Base-by-base conservation (phyloP, 2,888 invertebrate species). In the Adineta ricciae region DNA sequence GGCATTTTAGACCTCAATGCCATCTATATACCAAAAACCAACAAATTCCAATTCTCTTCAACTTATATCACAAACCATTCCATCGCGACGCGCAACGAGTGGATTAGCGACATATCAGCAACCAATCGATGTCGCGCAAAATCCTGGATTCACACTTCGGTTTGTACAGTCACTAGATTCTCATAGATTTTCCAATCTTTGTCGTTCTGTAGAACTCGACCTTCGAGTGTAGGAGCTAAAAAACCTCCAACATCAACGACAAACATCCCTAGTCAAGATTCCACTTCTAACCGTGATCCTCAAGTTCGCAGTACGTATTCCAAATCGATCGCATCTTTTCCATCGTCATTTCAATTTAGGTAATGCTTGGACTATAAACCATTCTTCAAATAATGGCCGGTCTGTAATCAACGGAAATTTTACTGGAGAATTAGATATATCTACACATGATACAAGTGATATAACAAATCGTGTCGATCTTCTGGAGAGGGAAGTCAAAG, bases 401-500 rank as follows among this genome's bases (percentile, higher is more conserved):
- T 36, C 38, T 49, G 32, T 50, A 27, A 27, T 32, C 8, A 83
- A 56, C 24, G 49, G 72, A 41, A 78, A 49, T 24, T 56, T 83
- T 50, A 73, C 36, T 36, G 36, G 83, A 21, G 85, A 85, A 38
- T 82, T 83, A 38, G 85, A 85, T 9, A 49, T 83, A 8, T 73
- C 83, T 73, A 38, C 52, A 84, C 52, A 73, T n/a, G 85, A 83
- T 41, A 73, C 78, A 24, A 85, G 7, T 52, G 83, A 73, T 54
- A 72, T 84, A 41, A 78, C 64, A 52, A 83, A 56, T 38, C 38
- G 85, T 36, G 84, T 85, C n/a, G 84, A 41, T 46, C 85, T 84
- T 56, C 41, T 85, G 21, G 85, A 85, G 41, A 73, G 73, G 16
- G 85, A 85, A 56, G 21, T 85, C 11, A 85, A 73, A 84, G 73